These are phyloP conservation scores for Morone saxatilis DNA, from an alignment of 2,113 vertebrate species.

Conservation along the genomic window DNA sequence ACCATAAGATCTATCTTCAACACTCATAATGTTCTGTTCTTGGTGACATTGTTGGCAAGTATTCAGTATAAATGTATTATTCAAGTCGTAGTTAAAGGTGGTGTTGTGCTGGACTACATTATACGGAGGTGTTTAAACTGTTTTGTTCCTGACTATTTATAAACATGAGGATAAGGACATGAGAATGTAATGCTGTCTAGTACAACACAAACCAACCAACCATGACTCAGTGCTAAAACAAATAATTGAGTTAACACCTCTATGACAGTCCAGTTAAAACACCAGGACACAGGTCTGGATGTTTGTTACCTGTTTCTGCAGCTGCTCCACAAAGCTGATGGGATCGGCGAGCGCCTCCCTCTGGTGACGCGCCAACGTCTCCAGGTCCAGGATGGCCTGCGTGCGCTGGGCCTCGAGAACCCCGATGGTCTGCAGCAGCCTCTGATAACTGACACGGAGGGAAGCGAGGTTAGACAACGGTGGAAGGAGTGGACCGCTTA, in stretches of 20 bases:
- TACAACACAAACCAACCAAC: neutral
- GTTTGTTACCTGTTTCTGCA: constrained; percentile 94
- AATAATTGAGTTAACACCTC: neutral
- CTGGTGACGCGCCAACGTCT: constrained; percentile 93
- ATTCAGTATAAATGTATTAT: neutral
- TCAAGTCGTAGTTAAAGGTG: neutral
- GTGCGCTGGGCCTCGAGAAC: constrained; percentile 98
- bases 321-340: constrained; percentile 96
- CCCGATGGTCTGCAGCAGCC: constrained; percentile 97
- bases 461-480: constrained; percentile 80
- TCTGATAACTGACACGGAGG: constrained; percentile 93
- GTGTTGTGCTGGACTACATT: neutral
- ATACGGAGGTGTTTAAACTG: neutral
- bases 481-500: constrained; percentile 25
- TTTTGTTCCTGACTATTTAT: neutral
- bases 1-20: neutral
- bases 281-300: neutral
- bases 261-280: neutral
- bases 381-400: constrained; percentile 97
- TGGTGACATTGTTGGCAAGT: neutral
- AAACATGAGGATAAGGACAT: too few relatives aligned
- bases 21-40: neutral
- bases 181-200: too few relatives aligned
- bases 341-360: constrained; percentile 92
- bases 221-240: neutral